Evolutionary conservation across 2,888 invertebrate species (phyloP), one percentile per base, ranked within the genome.

Genomic region (Elysia crispata): DNA sequence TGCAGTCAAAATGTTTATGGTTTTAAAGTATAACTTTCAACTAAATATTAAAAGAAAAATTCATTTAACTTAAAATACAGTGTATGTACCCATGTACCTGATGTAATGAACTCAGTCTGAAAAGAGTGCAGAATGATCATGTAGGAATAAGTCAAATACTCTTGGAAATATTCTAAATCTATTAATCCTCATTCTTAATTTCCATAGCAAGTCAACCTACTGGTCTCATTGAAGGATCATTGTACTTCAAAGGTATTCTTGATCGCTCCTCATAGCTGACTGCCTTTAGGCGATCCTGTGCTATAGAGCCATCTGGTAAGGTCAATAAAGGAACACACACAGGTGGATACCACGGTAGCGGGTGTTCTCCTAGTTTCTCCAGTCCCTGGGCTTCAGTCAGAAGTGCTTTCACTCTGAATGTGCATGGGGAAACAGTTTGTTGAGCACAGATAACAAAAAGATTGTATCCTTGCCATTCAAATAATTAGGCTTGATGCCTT

Each of bases 271-370:
- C 86, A 73, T 85, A 84, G 41, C 85, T 86, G 75, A 92, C 86
- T 1, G 91, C 87, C 72, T 88, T 86, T 13, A 92, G 85, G 78
- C 91, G 89, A 82, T 91, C 91, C 0, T 89, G 87, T 49, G 85
- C 83, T 1, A 83, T 80, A 60, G 85, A 85, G 70, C 88, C 87
- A 79, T 90, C 89, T 30, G 88, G 86, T 31, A 91, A 86, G 49
- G 90, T 89, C 77, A 89, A 83, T 66, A 91, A 76, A 1, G 89
- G 87, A 0, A 87, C 93, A 87, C 96, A 96, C 13, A 94, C 92
- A 0, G 96, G 96, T 25, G 96, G 96, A 89, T 95, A 95, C 96
- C 96, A 96, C 1, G 96, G 96, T 83, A 96, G 92, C 66, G 95
- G 94, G 86, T 95, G 95, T 87, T 95, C 95, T 20, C 93, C 93